Conservation (phyloP, 2,888 invertebrate species). For the Cephus pygmeus region DNA sequence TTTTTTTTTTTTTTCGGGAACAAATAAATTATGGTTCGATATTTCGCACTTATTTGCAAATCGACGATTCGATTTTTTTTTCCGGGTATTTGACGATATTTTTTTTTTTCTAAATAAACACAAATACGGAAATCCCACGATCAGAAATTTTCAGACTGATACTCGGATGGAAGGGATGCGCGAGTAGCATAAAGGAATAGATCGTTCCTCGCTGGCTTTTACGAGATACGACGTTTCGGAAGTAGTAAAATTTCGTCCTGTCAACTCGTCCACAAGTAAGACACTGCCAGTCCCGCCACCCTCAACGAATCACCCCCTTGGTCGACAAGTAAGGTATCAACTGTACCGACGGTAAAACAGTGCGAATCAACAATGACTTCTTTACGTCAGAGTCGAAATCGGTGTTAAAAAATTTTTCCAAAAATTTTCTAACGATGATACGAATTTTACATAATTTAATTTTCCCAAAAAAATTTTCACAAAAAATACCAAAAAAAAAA, state of each 20-base stretch:
- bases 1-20: not conserved
- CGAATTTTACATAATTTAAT: too few relatives aligned
- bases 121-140: not conserved
- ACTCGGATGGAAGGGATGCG: not conserved
- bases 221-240: slow-evolving; percentile 51
- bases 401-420: not conserved
- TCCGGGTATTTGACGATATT: not conserved
- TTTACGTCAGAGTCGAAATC: too few relatives aligned
- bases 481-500: not conserved
- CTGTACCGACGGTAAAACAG: not conserved
- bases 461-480: too few relatives aligned
- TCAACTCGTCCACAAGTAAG: slow-evolving; percentile 35
- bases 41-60: too few relatives aligned
- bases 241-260: slow-evolving; percentile 53
- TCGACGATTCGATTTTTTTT: not conserved
- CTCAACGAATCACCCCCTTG: not conserved
- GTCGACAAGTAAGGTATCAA: not conserved
- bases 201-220: slow-evolving; percentile 33
- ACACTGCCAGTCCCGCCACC: not conserved
- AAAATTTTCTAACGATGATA: not conserved
- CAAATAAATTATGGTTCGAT: not conserved
- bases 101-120: not conserved
- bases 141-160: not conserved
- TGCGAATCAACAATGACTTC: not conserved
- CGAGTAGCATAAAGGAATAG: slow-evolving; percentile 5